Evolutionary conservation across 1,140 invertebrate species (phyloP), one percentile per base, ranked within the genome.

Genomic region (Pseudomyrmex concolor): DNA sequence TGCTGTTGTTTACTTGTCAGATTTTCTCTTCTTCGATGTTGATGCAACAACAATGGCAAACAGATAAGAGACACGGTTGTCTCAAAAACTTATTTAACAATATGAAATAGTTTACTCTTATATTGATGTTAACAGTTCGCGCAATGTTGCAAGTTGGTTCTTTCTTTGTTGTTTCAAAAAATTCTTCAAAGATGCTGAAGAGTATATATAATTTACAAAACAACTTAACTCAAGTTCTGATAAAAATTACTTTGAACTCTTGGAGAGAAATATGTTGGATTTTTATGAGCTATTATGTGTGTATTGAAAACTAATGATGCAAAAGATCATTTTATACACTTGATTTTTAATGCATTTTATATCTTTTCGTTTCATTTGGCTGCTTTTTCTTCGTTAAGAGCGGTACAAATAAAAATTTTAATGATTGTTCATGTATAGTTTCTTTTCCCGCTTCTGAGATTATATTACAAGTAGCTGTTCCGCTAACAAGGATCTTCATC

Each of bases 1-100:
- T 25, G 25, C 66, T 86, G 72, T 67, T 51, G 78, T 83, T 86
- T 83, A 59, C 34, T 17, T 63, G 64, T 76, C 59, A 57, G 59
- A 86, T 83, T 71, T 19, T 76, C 74, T 73, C 7, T 34, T 73
- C 55, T 70, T 64, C 13, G 4, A 12, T 43, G 43, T 13, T 15
- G 34, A 59, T 71, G 66, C 76, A 48, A 55, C 43, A 13, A 15
- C 62, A 8, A 25, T 25, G 12, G 17, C 25, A 54, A 77, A 71
- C 43, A 34, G 34, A 9, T 66, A 9, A 43, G 54, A 59, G 43
- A 51, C 34, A 51, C 19, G 13, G 19, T 60, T 70, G 76, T 43
- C 15, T n/a, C 48, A 50, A 77, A 71, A 43, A 80, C n/a, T 45
- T 12, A 70, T 59, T 59, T 80, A 71, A 80, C 54, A 15, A 15